These are phyloP conservation scores for Crocallis elinguaria DNA, from an alignment of 2,888 invertebrate genomes.

Conservation along the genomic window DNA sequence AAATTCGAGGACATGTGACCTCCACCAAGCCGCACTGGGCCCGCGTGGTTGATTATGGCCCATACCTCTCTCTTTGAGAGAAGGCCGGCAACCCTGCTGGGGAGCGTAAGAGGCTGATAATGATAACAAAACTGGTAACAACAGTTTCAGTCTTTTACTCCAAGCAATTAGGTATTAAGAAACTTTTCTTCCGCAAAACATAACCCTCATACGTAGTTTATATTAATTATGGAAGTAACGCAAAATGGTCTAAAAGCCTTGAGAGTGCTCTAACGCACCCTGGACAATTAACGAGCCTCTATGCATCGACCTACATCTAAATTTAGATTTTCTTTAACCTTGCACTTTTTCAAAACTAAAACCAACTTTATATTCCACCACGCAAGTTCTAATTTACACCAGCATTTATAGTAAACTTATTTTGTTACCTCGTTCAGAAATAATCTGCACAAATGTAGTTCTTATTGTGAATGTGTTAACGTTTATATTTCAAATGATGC, in stretches of 20 bases:
- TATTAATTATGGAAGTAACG: slow-evolving; percentile 13
- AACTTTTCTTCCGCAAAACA: background rate
- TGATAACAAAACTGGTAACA: too few species aligned
- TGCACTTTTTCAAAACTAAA: slow-evolving; percentile 10
- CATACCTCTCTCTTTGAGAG: too few species aligned
- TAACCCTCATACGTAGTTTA: slow-evolving; percentile 1
- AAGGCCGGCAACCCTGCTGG: too few species aligned
- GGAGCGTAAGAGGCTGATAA: too few species aligned
- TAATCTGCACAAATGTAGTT: slow-evolving; percentile 4
- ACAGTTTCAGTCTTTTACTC: too few species aligned
- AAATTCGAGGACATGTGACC: too few species aligned
- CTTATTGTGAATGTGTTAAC: slow-evolving; percentile 5
- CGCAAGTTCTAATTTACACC: background rate
- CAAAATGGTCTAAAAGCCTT: slow-evolving; percentile 45
- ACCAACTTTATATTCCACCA: background rate
- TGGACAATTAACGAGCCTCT: slow-evolving; percentile 56
- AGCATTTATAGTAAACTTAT: background rate
- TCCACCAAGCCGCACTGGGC: too few species aligned
- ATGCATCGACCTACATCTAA: slow-evolving; percentile 60
- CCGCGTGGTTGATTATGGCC: too few species aligned
- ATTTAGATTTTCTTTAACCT: slow-evolving; percentile 48
- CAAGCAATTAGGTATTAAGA: too few species aligned
- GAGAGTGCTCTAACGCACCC: slow-evolving; percentile 56
- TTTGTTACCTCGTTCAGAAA: background rate
- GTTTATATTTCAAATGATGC: background rate